Conservation (phyloP, 1,140 invertebrate species). For the Tetramorium parvispinum region DNA sequence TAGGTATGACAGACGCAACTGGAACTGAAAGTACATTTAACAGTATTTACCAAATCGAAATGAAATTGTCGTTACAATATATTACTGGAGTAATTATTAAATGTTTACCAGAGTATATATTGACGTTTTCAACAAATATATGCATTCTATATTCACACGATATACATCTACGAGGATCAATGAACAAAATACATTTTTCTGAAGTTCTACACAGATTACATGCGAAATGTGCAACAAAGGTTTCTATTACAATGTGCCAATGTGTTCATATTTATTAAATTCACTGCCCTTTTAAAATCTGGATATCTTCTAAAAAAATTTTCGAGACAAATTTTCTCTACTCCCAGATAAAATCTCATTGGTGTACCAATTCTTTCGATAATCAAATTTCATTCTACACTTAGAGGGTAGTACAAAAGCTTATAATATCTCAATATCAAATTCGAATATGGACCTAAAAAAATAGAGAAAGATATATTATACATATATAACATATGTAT, state of each 20-base stretch:
- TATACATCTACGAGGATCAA: constrained; percentile 15
- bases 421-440: constrained; percentile 57
- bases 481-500: constrained; percentile 54
- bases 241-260: constrained; percentile 76
- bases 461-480: constrained; percentile 54
- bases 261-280: constrained; percentile 76
- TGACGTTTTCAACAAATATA: constrained; percentile 66
- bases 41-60: constrained; percentile 67
- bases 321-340: constrained; percentile 40
- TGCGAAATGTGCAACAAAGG: constrained; percentile 18
- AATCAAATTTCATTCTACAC: constrained; percentile 68
- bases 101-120: constrained; percentile 73
- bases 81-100: constrained; percentile 63
- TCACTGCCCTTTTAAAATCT: constrained; percentile 68
- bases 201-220: constrained; percentile 7
- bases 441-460: constrained; percentile 67
- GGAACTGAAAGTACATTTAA: constrained; percentile 63
- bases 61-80: constrained; percentile 66
- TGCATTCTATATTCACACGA: constrained; percentile 33
- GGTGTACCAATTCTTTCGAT: constrained; percentile 38
- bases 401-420: constrained; percentile 78
- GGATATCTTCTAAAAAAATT: constrained; percentile 5
- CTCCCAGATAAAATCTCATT: constrained; percentile 23
- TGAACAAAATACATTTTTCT: constrained; percentile 43
- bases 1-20: constrained; percentile 56